Evolutionary conservation across 1,140 invertebrate genomes (phyloP), one percentile per base, ranked within the genome.

Genomic region (Ceratosolen solmsi): DNA sequence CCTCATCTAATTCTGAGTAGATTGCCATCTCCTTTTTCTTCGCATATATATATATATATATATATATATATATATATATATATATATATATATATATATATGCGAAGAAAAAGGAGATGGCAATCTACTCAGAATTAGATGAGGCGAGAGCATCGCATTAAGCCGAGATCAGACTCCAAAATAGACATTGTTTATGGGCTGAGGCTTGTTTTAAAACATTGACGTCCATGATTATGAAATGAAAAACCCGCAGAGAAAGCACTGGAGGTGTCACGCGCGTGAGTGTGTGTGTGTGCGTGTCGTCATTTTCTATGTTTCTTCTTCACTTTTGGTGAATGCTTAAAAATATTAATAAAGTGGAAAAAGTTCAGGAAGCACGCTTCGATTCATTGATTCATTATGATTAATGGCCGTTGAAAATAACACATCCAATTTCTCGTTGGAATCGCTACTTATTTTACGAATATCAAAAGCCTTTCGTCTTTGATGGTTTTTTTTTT

Each of bases 71-170:
- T n/a, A n/a, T n/a, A n/a, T n/a, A n/a, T n/a, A n/a, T n/a, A n/a
- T n/a, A n/a, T n/a, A n/a, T n/a, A n/a, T n/a, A n/a, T n/a, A n/a
- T n/a, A n/a, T n/a, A n/a, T 72, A 13, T 51, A 68, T 58, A 71
- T 54, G 51, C 38, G 51, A 38, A 78, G 38, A 46, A 54, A 78
- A 79, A 82, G 83, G 77, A 68, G 46, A 51, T 68, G 51, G 33
- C 63, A 56, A n/a, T 83, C 75, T 83, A n/a, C 51, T 63, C 41
- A 70, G 65, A 83, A 84, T 82, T 76, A 81, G 72, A 71, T 38
- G 72, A 83, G 79, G 82, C 84, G 79, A 75, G 81, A 72, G 58
- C 75, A 83, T 81, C 82, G 80, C 75, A 84, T n/a, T 84, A 82
- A 82, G 65, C 38, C 38, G 46, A 80, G 82, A 83, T 82, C 79